Evolutionary conservation across 35 echinoderm and acorn worm species (phyloP), one percentile per base, ranked within the genome.

Genomic region (Ophioderma brevispina): DNA sequence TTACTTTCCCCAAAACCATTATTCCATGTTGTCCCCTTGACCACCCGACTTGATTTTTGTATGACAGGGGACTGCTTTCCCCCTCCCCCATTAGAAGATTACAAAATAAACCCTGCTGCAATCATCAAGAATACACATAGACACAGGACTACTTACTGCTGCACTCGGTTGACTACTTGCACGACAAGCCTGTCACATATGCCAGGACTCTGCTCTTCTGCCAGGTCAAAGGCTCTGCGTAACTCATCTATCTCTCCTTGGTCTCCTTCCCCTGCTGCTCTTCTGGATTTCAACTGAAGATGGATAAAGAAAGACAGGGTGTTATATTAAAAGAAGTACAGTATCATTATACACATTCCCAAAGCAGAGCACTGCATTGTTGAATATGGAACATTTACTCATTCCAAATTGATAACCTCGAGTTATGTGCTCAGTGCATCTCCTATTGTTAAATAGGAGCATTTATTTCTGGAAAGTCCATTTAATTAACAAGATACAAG

Each of bases 171-270:
- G 33, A 95, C 84, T 6, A 99, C 76, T 55, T 90, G 84, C 25
- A 39, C 38, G 34, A 92, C 89, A 37, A 99, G 78, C 64, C 91
- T 89, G 79, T 99, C 97, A 85, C 93, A 93, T 46, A 99, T 99
- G 36, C 97, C 97, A 1, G 97, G 97, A 89, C 89, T 95, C 0
- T 88, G 87, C 41, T 95, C 97, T 76, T 99, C 97, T 42, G 97
- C 94, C 80, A 99, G 55, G 31, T 90, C 84, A 85, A 99, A 99
- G 8, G 94, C 94, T 63, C 92, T 95, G 37, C 85, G 46, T 40
- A 99, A 80, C 81, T 99, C 90, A 64, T 99, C 87, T 40, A 99
- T 99, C 23, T 90, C 38, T 28, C 63, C 41, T 2, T 49, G 75
- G 15, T 76, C n/a, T 34, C 70, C 76, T n/a, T 86, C 43, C 35